Conservation (phyloP, 1,140 invertebrate species). For the Heliconius hermathena region DNA sequence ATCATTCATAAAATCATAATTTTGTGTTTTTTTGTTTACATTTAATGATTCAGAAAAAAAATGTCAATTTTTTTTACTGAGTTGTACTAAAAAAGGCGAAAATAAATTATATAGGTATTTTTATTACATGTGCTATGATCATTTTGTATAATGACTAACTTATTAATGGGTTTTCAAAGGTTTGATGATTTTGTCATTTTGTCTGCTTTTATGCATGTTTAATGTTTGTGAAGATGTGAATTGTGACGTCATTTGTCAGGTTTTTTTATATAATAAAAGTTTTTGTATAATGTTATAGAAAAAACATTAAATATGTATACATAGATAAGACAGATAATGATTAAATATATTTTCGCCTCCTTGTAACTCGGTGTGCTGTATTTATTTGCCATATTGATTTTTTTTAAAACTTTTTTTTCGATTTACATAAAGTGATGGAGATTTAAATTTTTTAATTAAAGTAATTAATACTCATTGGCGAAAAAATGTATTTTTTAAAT, state of each 20-base stretch:
- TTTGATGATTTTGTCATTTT: constrained; percentile 39
- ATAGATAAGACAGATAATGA: not conserved
- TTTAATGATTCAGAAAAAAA: constrained; percentile 22
- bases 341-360: constrained; percentile 4
- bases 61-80: constrained; percentile 25
- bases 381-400: constrained; percentile 7
- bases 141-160: constrained; percentile 46
- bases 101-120: constrained; percentile 39
- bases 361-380: constrained; percentile 18
- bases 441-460: constrained; percentile 8
- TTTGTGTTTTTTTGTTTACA: constrained; percentile 19
- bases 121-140: constrained; percentile 20
- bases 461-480: not conserved
- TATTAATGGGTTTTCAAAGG: constrained; percentile 41
- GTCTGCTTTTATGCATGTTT: constrained; percentile 69
- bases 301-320: not conserved
- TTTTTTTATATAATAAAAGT: not conserved
- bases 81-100: constrained; percentile 42
- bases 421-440: constrained; percentile 14
- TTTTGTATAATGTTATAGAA: not conserved
- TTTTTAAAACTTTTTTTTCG: not conserved
- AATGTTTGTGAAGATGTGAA: constrained; percentile 38
- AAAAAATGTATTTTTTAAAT: not conserved
- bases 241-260: not conserved
- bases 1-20: not conserved